Evolutionary conservation across 1,140 invertebrate species (phyloP).

Genomic region (Anadara kagoshimensis): DNA sequence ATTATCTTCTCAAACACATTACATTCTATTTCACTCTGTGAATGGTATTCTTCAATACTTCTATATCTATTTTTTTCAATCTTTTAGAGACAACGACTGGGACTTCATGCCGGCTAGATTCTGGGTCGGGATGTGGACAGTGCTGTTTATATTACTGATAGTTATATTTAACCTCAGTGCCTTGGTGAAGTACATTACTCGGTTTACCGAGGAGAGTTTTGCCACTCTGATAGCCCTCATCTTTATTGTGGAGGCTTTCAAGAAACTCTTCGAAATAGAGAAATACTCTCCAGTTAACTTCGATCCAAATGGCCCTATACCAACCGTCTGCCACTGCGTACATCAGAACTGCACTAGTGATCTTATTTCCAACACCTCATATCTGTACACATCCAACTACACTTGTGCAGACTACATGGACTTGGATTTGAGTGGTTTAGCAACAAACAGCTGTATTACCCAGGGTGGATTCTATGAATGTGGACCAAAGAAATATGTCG

Average conservation of each 20-base stretch:
- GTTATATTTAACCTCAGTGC: slow-evolving; percentile 97
- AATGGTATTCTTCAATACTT: too few species aligned
- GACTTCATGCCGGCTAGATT: slow-evolving; percentile 94
- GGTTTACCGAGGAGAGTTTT: slow-evolving; percentile 99
- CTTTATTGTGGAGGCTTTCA: slow-evolving; percentile 96
- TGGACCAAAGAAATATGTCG: slow-evolving; percentile 47
- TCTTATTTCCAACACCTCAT: slow-evolving; percentile 5
- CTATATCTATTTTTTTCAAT: slow-evolving; percentile 10
- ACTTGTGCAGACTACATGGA: slow-evolving; percentile 32
- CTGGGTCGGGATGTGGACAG: slow-evolving; percentile 97
- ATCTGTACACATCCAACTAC: slow-evolving; percentile 18
- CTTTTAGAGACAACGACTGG: slow-evolving; percentile 81
- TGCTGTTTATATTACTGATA: slow-evolving; percentile 90
- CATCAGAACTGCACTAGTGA: slow-evolving; percentile 23
- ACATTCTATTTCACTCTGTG: too few species aligned
- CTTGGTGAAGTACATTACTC: slow-evolving; percentile 97
- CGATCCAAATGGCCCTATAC: slow-evolving; percentile 33
- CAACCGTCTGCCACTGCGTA: slow-evolving; percentile 42
- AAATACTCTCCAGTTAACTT: slow-evolving; percentile 47
- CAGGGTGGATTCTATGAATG: slow-evolving; percentile 89
- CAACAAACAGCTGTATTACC: slow-evolving; percentile 38
- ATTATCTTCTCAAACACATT: too few species aligned
- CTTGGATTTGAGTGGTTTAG: slow-evolving; percentile 24
- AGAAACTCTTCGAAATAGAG: slow-evolving; percentile 73
- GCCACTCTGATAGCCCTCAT: slow-evolving; percentile 98